Conservation (phyloP, 2,888 invertebrate species). For the Cryptocephalus primarius region DNA sequence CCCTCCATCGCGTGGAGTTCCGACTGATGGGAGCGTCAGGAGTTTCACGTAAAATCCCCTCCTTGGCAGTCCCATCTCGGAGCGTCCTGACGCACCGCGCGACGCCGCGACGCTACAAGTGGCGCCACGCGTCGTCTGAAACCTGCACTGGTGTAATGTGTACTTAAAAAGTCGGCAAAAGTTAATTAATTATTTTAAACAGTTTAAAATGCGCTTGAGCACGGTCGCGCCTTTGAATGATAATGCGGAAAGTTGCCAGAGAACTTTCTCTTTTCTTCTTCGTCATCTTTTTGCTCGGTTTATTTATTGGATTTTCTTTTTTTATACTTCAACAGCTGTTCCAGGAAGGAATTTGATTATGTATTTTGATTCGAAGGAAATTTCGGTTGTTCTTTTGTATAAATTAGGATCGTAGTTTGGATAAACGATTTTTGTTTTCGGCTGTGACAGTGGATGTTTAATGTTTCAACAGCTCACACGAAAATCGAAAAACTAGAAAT, state of each 20-base stretch:
- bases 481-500: too few species aligned
- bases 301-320: conserved; percentile 18
- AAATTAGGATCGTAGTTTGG: background rate
- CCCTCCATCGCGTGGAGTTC: too few species aligned
- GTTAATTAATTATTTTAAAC: conserved; percentile 37
- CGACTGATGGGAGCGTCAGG: too few species aligned
- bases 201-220: conserved; percentile 24
- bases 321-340: conserved; percentile 15
- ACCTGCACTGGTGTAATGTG: conserved; percentile 18
- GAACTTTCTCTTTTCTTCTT: conserved; percentile 8
- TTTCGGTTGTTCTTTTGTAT: background rate
- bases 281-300: conserved; percentile 6
- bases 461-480: too few species aligned
- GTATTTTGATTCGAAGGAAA: background rate
- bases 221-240: conserved; percentile 30
- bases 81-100: conserved; percentile 4
- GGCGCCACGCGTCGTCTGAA: conserved; percentile 29
- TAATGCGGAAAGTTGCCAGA: conserved; percentile 24
- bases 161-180: conserved; percentile 31
- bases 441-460: too few species aligned
- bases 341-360: conserved; percentile 3
- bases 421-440: background rate
- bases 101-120: conserved; percentile 33
- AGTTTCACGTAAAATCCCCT: too few species aligned
- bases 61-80: too few species aligned